These are phyloP conservation scores for Loris lydekkerianus DNA, from an alignment of 2,797 vertebrate species.

Conservation along the genomic window DNA sequence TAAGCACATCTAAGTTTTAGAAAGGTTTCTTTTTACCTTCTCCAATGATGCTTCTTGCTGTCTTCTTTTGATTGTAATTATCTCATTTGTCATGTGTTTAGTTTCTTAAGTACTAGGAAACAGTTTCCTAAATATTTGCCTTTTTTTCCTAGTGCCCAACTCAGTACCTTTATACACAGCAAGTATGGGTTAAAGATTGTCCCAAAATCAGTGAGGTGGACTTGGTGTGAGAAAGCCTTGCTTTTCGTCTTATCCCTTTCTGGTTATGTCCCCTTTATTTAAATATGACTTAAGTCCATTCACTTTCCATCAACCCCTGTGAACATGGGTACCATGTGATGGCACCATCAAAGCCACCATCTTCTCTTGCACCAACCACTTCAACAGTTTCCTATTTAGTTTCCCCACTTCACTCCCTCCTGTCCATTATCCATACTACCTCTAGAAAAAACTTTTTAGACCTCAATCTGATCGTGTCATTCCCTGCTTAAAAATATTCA, in stretches of 20 bases:
- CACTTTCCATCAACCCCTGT: background rate
- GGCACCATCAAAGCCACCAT: background rate
- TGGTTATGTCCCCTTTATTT: background rate
- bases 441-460: constrained; percentile 11
- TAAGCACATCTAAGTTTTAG: constrained; percentile 42
- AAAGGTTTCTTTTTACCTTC: constrained; percentile 44
- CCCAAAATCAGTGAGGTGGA: background rate
- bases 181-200: constrained; percentile 5
- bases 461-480: background rate
- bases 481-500: constrained; percentile 55
- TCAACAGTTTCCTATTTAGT: background rate
- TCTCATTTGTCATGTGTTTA: background rate
- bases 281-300: background rate
- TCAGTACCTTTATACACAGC: background rate
- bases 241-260: background rate
- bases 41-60: background rate
- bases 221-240: background rate
- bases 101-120: background rate
- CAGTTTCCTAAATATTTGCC: constrained; percentile 44
- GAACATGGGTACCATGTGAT: too few species aligned
- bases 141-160: background rate
- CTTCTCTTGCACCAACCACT: background rate
- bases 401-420: background rate
- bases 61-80: constrained; percentile 38
- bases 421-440: background rate